Evolutionary conservation across 2,888 invertebrate species (phyloP).

Genomic region (Drosophila histrio): DNA sequence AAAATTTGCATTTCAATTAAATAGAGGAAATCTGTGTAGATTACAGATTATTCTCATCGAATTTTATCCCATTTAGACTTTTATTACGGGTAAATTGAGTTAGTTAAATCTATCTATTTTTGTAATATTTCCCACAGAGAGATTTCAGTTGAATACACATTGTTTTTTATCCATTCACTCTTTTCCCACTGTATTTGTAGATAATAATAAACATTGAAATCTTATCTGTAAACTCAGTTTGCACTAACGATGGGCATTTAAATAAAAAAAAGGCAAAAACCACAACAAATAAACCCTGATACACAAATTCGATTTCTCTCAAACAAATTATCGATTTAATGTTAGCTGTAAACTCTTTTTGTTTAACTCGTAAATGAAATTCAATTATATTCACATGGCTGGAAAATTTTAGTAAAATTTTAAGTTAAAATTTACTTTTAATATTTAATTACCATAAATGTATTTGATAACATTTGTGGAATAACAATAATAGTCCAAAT

Average conservation of each 20-base stretch:
- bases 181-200: not conserved
- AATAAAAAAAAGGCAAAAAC: not conserved
- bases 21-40: not conserved
- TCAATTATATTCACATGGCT: slow-evolving; percentile 58
- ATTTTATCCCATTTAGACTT: too few species aligned
- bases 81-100: too few species aligned
- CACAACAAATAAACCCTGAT: not conserved
- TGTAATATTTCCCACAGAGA: too few species aligned
- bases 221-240: slow-evolving; percentile 11
- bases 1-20: not conserved
- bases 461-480: slow-evolving; percentile 59
- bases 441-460: slow-evolving; percentile 63
- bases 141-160: too few species aligned
- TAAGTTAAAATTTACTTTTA: slow-evolving; percentile 41
- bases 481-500: slow-evolving; percentile 7
- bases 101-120: too few species aligned
- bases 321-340: slow-evolving; percentile 20
- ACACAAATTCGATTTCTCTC: not conserved
- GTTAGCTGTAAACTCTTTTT: slow-evolving; percentile 20
- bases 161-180: not conserved
- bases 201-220: not conserved
- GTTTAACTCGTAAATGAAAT: slow-evolving; percentile 44
- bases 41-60: too few species aligned
- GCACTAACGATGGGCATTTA: slow-evolving; percentile 18
- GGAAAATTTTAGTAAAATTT: slow-evolving; percentile 10